A percentile compares a stretch with the other conserved stretches of the same genome.
phyloP scores from a whole-genome alignment of 2,888 invertebrate species.

The Drosophila lacicola region DNA sequence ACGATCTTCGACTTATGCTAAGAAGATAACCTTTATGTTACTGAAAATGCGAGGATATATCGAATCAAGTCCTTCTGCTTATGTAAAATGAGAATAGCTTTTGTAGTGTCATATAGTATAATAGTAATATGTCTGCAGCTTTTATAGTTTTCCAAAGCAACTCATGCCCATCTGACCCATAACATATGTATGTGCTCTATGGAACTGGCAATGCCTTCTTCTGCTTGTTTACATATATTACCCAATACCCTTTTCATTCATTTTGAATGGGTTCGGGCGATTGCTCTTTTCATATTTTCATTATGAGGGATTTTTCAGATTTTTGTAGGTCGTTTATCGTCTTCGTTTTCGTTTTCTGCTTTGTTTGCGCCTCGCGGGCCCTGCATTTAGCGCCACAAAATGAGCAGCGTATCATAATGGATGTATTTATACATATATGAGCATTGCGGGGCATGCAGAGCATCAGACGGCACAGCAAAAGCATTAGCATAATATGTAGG shows the following conservation, averaged over 20 bases:
- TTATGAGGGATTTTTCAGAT: conserved; percentile 19
- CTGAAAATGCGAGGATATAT: no score
- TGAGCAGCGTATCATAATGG: conserved; percentile 44
- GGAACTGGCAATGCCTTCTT: no score
- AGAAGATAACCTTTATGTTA: no score
- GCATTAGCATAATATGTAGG: conserved; percentile 61
- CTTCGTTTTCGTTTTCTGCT: conserved; percentile 2
- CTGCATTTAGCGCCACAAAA: conserved; percentile 62
- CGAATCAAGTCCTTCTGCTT: no score
- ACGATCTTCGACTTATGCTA: no score
- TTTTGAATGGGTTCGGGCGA: background rate
- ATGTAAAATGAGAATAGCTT: no score
- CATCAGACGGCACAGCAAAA: conserved; percentile 13
- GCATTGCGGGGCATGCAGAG: conserved; percentile 10
- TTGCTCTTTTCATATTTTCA: conserved; percentile 14
- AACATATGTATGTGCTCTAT: no score
- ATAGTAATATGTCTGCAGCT: no score
- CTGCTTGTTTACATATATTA: no score
- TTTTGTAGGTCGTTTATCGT: conserved; percentile 19
- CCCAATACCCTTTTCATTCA: background rate
- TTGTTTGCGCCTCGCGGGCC: conserved; percentile 19
- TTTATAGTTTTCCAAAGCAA: no score
- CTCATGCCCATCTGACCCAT: no score
- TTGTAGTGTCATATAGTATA: no score
- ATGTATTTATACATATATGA: conserved; percentile 34